A percentile compares a stretch with the other conserved stretches of the same genome.
These are phyloP conservation scores for Neogobius melanostomus DNA, from an alignment of 2,113 vertebrate species.

Conservation along the genomic window DNA sequence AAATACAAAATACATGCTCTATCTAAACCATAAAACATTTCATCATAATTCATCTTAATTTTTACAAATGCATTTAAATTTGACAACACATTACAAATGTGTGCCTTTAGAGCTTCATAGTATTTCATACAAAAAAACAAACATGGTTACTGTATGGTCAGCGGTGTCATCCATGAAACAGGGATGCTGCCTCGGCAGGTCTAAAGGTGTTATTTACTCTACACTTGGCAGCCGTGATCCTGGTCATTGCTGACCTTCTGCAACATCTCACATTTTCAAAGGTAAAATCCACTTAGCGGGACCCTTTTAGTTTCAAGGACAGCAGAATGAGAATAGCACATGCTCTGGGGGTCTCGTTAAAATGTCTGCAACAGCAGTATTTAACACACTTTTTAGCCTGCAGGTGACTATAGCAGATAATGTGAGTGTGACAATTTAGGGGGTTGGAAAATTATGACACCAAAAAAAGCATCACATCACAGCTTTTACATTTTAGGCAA, in stretches of 20 bases:
- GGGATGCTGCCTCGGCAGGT: conserved; percentile 26
- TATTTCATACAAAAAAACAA: background rate
- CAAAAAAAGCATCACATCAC: conserved; percentile 27
- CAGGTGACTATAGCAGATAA: conserved; percentile 54
- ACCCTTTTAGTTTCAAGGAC: conserved; percentile 65
- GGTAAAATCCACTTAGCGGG: conserved; percentile 44
- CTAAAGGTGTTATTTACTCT: conserved; percentile 71
- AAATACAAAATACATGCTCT: no score
- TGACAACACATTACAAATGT: no score
- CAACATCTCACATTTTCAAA: conserved; percentile 39
- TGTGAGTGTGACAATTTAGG: conserved; percentile 58
- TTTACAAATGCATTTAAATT: no score
- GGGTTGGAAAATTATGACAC: conserved; percentile 58
- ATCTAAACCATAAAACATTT: no score
- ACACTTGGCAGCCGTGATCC: conserved; percentile 46
- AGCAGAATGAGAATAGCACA: conserved; percentile 54
- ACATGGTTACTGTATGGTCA: conserved; percentile 20
- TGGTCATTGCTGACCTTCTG: conserved; percentile 41
- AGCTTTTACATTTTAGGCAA: conserved; percentile 32
- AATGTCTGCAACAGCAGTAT: conserved; percentile 64
- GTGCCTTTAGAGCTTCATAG: no score
- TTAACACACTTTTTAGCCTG: conserved; percentile 60
- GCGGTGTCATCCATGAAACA: conserved; percentile 22
- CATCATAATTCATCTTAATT: no score
- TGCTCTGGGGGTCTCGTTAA: conserved; percentile 59